Evolutionary conservation across 2,797 vertebrate species (phyloP).

Genomic region (Enteromius anoplus): DNA sequence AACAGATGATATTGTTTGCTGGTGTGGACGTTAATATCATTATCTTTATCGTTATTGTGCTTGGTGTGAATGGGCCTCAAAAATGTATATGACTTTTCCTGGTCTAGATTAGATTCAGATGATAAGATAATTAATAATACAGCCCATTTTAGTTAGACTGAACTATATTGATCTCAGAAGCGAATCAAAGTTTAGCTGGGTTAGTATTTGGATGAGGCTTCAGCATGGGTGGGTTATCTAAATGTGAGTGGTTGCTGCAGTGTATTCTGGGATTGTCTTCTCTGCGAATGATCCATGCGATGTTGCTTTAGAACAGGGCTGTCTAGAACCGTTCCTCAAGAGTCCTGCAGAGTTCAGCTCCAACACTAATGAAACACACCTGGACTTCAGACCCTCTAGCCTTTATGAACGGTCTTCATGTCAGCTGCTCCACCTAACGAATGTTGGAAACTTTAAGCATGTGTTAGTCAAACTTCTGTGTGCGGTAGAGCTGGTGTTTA

Average conservation of each 20-base stretch:
- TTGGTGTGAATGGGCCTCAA: too few relatives aligned
- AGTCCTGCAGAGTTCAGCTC: too few relatives aligned
- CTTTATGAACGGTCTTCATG: not conserved
- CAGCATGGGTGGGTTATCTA: not conserved
- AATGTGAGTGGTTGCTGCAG: not conserved
- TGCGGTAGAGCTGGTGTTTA: slow-evolving; percentile 21
- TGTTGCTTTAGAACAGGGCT: not conserved
- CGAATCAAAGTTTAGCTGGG: not conserved
- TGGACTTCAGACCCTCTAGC: not conserved
- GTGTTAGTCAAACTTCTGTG: not conserved
- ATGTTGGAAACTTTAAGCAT: not conserved
- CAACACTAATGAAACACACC: not conserved
- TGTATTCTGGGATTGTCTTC: too few relatives aligned
- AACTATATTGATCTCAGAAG: not conserved
- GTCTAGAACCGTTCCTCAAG: not conserved
- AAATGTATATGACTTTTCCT: not conserved
- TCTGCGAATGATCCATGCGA: too few relatives aligned
- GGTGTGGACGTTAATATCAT: too few relatives aligned
- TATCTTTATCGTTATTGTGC: too few relatives aligned
- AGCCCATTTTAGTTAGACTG: not conserved
- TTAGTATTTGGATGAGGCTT: not conserved
- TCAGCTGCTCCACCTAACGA: not conserved
- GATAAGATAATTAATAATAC: not conserved
- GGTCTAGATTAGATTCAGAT: not conserved
- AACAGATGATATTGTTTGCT: too few relatives aligned